phyloP scores from a whole-genome alignment of 2,113 vertebrate species.

The Puffinus mauretanicus region DNA sequence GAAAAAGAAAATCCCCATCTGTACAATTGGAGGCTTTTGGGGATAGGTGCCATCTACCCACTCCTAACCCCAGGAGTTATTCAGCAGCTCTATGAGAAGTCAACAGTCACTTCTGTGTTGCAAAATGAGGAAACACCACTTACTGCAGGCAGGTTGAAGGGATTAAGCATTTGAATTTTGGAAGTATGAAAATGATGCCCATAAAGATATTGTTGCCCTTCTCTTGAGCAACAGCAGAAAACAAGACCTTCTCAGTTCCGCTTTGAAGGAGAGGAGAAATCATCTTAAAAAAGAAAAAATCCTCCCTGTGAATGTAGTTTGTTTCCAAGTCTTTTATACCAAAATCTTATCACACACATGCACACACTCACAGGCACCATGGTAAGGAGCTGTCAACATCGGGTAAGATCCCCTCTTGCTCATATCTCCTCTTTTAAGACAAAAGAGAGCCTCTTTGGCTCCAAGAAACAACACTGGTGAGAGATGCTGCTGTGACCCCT shows the following conservation, averaged over 20 bases:
- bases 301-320: background rate
- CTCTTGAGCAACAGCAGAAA: background rate
- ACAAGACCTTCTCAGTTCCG: background rate
- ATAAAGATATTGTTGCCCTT: background rate
- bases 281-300: background rate
- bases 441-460: background rate
- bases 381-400: background rate
- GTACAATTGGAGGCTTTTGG: background rate
- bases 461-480: background rate
- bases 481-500: background rate
- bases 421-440: background rate
- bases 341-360: background rate
- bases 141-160: background rate
- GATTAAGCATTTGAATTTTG: background rate
- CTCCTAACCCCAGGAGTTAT: background rate
- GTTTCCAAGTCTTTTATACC: background rate
- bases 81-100: background rate
- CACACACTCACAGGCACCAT: background rate
- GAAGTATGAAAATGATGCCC: background rate
- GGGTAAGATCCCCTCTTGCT: background rate
- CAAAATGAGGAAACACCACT: background rate
- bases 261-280: background rate
- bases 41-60: background rate
- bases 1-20: background rate
- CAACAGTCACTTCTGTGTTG: background rate